phyloP scores from a whole-genome alignment of 1,140 invertebrate species.

The Ips nitidus region DNA sequence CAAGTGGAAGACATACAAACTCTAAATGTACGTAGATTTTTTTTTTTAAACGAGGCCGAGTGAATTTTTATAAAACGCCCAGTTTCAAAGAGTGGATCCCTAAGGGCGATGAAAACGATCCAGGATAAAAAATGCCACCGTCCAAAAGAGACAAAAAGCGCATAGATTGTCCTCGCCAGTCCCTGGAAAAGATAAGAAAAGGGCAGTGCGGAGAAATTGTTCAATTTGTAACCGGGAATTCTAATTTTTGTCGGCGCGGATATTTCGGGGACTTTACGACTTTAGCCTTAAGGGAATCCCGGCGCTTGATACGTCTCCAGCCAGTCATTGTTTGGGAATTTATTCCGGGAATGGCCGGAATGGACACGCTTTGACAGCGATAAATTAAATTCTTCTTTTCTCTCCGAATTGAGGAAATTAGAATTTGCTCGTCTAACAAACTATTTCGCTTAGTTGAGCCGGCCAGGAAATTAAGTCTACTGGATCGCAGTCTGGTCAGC shows the following conservation, averaged over 20 bases:
- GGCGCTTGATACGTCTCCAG: conserved; percentile 9
- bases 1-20: not conserved
- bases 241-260: conserved; percentile 24
- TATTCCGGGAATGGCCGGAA: conserved; percentile 7
- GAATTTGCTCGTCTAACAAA: no score
- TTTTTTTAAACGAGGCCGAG: no score
- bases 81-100: not conserved
- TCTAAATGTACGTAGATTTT: no score
- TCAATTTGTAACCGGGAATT: conserved; percentile 26
- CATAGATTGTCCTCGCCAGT: conserved; percentile 13
- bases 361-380: conserved; percentile 4
- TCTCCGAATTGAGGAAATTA: not conserved
- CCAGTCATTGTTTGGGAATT: conserved; percentile 14
- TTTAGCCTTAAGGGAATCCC: conserved; percentile 13
- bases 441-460: no score
- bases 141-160: conserved; percentile 19
- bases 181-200: conserved; percentile 23
- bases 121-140: conserved; percentile 7
- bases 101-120: not conserved
- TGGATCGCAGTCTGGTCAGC: no score
- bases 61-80: no score
- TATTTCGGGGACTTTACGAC: conserved; percentile 21
- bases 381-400: conserved; percentile 6
- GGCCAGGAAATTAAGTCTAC: no score
- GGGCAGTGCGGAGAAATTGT: conserved; percentile 22